Evolutionary conservation across 2,888 invertebrate species (phyloP).

Genomic region (Orchesella flavescens): DNA sequence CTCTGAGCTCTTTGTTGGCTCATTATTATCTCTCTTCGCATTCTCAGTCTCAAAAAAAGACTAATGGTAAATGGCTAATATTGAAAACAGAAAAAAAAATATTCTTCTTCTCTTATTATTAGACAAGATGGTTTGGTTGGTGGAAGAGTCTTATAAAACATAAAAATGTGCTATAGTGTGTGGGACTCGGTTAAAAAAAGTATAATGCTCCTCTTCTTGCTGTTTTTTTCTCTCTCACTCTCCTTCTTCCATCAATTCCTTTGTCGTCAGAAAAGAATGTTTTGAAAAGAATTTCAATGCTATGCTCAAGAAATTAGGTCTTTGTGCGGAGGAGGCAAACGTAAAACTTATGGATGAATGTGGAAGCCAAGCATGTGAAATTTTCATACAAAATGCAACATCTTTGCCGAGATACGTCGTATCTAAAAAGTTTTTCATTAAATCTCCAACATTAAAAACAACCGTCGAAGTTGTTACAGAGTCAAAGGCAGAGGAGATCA

Average conservation of each 20-base stretch:
- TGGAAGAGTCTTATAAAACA: neutral
- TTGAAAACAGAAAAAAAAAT: conserved; percentile 1
- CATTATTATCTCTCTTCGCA: conserved; percentile 18
- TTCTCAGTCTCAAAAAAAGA: neutral
- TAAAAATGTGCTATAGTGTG: neutral
- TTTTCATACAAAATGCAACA: neutral
- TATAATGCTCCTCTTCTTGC: neutral
- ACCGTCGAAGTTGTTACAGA: too few relatives aligned
- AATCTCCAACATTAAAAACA: too few relatives aligned
- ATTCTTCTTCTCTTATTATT: conserved; percentile 7
- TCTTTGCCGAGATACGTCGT: neutral
- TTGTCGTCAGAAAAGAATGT: conserved; percentile 56
- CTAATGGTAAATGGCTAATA: neutral
- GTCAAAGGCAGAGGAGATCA: too few relatives aligned
- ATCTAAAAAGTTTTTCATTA: neutral
- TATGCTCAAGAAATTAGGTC: conserved; percentile 52
- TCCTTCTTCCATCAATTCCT: conserved; percentile 42
- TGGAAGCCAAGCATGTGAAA: conserved; percentile 1
- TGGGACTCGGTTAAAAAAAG: neutral
- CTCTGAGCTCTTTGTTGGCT: neutral
- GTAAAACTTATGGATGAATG: conserved; percentile 10
- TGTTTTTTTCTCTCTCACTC: neutral
- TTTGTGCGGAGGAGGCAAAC: conserved; percentile 61
- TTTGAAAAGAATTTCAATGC: conserved; percentile 55
- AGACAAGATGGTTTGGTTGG: neutral